Evolutionary conservation across 2,797 vertebrate genomes (phyloP), one percentile per base, ranked within the genome.

Genomic region (Takifugu ocellatus): DNA sequence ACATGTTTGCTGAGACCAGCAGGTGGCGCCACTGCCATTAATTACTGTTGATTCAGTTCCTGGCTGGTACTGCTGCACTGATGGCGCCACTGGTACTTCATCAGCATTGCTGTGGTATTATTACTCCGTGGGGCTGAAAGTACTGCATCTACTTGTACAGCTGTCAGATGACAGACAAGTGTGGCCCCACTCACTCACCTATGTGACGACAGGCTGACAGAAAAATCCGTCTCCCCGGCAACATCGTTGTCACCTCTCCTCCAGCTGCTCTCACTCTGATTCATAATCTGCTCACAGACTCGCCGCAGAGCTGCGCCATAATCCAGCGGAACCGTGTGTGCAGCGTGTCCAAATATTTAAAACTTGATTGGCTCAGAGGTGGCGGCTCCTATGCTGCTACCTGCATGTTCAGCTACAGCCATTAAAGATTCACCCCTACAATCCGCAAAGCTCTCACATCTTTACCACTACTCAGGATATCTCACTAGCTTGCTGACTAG

Each of bases 251-350:
- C 48, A 25, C 17, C 60, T 26, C 61, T 44, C 46, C 61, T 72
- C 45, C 61, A 54, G 53, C 63, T 64, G 63, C 57, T 60, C 56
- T 61, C 63, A 44, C 49, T 52, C 62, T 61, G 60, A 55, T 58
- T 66, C 56, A 54, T 66, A 59, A 64, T 74, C 64, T 59, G 51
- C 70, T 71, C 61, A 46, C 57, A 60, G 63, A 67, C 49, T 62
- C 44, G 27, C 55, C n/a, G 59, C 56, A 44, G 50, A 57, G 50
- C 61, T 56, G 12, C 21, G 49, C 56, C 49, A 60, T 63, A 50
- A 64, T 68, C 68, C 54, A 11, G 26, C 14, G 51, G 60, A 60
- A 58, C 44, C 52, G 9, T 29, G 24, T 56, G 56, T 48, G 59
- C 59, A 43, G 47, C 57, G 17, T 25, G 16, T 61, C 24, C 57